phyloP scores from a whole-genome alignment of 2,888 invertebrate genomes.

The Eledona agricola region DNA sequence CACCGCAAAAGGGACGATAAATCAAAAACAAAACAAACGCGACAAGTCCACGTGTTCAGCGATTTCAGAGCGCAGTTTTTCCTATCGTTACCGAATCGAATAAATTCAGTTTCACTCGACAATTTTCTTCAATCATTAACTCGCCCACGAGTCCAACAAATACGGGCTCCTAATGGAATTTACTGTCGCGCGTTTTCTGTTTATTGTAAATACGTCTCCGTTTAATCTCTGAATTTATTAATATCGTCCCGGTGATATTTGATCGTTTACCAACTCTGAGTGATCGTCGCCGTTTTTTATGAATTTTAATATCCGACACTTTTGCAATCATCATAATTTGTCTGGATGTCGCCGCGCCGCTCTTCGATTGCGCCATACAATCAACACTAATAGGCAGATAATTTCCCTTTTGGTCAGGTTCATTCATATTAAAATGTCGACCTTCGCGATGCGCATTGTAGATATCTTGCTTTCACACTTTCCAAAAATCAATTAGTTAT shows the following conservation, averaged over 20 bases:
- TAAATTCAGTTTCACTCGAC: constrained; percentile 1
- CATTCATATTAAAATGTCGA: constrained; percentile 20
- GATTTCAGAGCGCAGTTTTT: too few relatives aligned
- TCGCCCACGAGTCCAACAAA: constrained; percentile 13
- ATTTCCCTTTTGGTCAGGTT: constrained; percentile 7
- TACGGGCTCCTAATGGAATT: too few relatives aligned
- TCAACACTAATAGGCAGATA: constrained; percentile 8
- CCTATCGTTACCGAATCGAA: too few relatives aligned
- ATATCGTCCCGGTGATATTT: constrained; percentile 6
- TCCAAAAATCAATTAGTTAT: neutral
- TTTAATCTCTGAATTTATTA: constrained; percentile 9
- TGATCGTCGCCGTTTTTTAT: constrained; percentile 14
- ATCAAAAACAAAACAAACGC: constrained; percentile 51
- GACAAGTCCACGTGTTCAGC: constrained; percentile 24
- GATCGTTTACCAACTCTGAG: constrained; percentile 12
- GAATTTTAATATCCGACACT: too few relatives aligned
- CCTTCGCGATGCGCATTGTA: constrained; percentile 6
- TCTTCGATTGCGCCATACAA: neutral
- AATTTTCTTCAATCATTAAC: constrained; percentile 6
- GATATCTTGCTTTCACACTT: constrained; percentile 5
- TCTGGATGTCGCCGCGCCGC: constrained; percentile 5
- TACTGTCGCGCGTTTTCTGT: constrained; percentile 3
- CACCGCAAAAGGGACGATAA: constrained; percentile 52
- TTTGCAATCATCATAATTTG: constrained; percentile 12
- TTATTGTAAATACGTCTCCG: constrained; percentile 9